Conservation (phyloP, 2,888 invertebrate species). For the Callyntrura sp. region DNA sequence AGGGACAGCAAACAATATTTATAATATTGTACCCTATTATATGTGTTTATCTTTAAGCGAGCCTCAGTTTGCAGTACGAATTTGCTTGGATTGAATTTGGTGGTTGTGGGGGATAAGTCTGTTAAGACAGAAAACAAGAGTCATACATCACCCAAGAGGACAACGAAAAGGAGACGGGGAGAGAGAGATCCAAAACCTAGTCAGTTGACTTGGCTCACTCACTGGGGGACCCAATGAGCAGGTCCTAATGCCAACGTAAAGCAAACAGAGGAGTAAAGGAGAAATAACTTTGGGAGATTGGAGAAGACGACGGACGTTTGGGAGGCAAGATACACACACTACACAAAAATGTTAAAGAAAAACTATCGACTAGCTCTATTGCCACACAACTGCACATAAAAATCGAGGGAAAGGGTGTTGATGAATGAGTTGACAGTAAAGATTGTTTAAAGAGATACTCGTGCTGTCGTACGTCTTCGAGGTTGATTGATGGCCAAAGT, state of each 20-base stretch:
- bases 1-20: slow-evolving; percentile 45
- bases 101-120: not conserved
- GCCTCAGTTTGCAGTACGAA: slow-evolving; percentile 29
- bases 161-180: slow-evolving; percentile 6
- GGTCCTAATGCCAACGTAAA: not conserved
- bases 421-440: slow-evolving; percentile 75
- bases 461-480: slow-evolving; percentile 71
- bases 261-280: slow-evolving; percentile 3
- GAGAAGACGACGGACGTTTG: slow-evolving; percentile 26
- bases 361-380: too few relatives aligned
- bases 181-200: slow-evolving; percentile 33
- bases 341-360: not conserved
- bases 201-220: slow-evolving; percentile 36
- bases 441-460: slow-evolving; percentile 75
- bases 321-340: not conserved
- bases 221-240: slow-evolving; percentile 10
- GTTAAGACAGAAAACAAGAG: slow-evolving; percentile 45
- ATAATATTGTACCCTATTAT: not conserved
- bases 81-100: slow-evolving; percentile 9
- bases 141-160: slow-evolving; percentile 65
- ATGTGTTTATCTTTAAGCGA: slow-evolving; percentile 62
- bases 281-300: slow-evolving; percentile 37
- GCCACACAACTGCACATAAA: slow-evolving; percentile 35
- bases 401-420: slow-evolving; percentile 72
- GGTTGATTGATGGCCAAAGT: slow-evolving; percentile 70